These are phyloP conservation scores for Halichoeres trimaculatus DNA, from an alignment of 2,113 vertebrate genomes.

Conservation along the genomic window DNA sequence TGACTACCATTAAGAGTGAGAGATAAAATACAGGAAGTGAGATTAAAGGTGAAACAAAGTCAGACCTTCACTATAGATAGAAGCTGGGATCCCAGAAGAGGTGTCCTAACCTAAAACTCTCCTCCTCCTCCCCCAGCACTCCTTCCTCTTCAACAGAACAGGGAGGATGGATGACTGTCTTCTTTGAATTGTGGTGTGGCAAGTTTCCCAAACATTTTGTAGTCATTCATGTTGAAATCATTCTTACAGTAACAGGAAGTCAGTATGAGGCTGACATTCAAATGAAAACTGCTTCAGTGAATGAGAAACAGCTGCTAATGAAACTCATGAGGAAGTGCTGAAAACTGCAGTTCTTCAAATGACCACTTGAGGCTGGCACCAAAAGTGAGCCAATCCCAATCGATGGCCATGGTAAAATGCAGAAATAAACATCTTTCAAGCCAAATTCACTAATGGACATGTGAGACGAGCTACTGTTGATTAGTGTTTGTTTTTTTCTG, in stretches of 20 bases:
- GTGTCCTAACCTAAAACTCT: slow-evolving; percentile 27
- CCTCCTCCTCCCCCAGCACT: neutral
- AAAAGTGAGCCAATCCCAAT: neutral
- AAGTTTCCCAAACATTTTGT: neutral
- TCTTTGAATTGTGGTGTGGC: neutral
- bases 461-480: too few relatives aligned
- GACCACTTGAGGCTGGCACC: neutral
- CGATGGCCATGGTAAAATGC: neutral
- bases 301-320: neutral
- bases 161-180: neutral
- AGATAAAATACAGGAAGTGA: too few relatives aligned
- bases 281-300: neutral
- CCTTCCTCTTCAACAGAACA: neutral
- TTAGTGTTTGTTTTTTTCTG: slow-evolving; percentile 42
- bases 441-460: too few relatives aligned
- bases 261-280: neutral
- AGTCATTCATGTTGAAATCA: neutral
- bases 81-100: slow-evolving; percentile 35
- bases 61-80: slow-evolving; percentile 20
- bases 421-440: too few relatives aligned
- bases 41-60: slow-evolving; percentile 18
- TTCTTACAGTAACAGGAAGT: neutral
- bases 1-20: neutral
- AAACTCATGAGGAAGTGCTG: neutral
- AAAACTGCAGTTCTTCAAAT: neutral